Evolutionary conservation across 2,888 invertebrate genomes (phyloP).

Genomic region (Gonocerus acuteangulatus): DNA sequence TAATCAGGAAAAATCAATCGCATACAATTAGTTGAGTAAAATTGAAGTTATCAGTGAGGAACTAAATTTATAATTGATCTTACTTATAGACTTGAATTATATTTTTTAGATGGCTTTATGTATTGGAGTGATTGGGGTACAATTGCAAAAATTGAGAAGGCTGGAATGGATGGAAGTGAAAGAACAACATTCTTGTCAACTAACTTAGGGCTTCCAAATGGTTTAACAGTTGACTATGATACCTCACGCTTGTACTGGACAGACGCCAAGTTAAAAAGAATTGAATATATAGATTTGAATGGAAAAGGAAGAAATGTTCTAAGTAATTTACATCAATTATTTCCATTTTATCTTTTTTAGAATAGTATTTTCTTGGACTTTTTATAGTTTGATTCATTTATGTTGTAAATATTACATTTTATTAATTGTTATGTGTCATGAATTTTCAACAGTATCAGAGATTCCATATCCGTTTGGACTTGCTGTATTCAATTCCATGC

Average conservation of each 20-base stretch:
- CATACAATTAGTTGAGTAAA: not conserved
- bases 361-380: no score
- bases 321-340: conserved; percentile 8
- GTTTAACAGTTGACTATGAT: conserved; percentile 70
- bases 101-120: conserved; percentile 63
- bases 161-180: conserved; percentile 77
- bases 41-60: not conserved
- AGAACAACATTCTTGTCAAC: conserved; percentile 52
- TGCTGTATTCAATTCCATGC: conserved; percentile 64
- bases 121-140: conserved; percentile 90
- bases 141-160: conserved; percentile 65
- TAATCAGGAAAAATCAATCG: no score
- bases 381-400: no score
- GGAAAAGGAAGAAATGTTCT: conserved; percentile 61
- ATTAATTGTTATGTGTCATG: not conserved
- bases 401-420: not conserved
- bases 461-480: conserved; percentile 75
- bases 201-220: conserved; percentile 77
- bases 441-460: conserved; percentile 47
- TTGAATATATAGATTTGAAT: conserved; percentile 72
- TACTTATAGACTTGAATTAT: no score
- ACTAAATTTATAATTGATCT: no score
- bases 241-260: conserved; percentile 75
- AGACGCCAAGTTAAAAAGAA: conserved; percentile 69
- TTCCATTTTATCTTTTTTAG: not conserved